phyloP scores from a whole-genome alignment of 1,140 invertebrate genomes.

The Zaprionus ghesquierei region DNA sequence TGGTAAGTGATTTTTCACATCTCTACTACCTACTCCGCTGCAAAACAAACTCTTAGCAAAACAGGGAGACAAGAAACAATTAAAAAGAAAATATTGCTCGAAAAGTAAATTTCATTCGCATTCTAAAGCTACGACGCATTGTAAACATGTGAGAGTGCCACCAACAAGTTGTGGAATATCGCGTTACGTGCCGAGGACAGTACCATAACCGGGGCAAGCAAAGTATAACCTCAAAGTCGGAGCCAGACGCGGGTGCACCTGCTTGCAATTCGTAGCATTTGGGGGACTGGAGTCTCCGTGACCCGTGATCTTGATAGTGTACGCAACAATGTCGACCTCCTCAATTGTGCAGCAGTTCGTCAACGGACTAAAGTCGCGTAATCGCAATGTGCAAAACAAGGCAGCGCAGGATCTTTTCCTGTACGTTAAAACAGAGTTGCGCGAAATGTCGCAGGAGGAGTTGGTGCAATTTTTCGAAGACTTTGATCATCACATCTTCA shows the following conservation, averaged over 20 bases:
- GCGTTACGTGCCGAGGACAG: constrained; percentile 28
- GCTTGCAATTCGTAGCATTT: constrained; percentile 28
- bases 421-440: constrained; percentile 95
- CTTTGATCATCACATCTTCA: constrained; percentile 97
- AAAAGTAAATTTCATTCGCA: background rate
- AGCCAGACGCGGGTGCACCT: constrained; percentile 53
- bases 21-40: constrained; percentile 45
- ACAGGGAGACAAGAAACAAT: constrained; percentile 20
- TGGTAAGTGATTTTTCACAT: constrained; percentile 11
- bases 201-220: constrained; percentile 27
- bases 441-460: constrained; percentile 96
- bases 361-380: constrained; percentile 92
- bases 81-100: background rate
- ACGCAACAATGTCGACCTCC: constrained; percentile 68
- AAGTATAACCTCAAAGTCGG: constrained; percentile 49
- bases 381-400: constrained; percentile 92
- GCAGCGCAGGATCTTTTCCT: constrained; percentile 94
- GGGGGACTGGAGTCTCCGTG: background rate
- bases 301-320: background rate
- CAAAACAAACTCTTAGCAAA: constrained; percentile 43
- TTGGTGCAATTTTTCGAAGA: constrained; percentile 95
- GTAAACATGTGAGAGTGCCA: constrained; percentile 35
- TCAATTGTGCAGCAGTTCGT: constrained; percentile 91
- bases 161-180: constrained; percentile 24
- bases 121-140: background rate